Conservation (phyloP, 1,140 invertebrate species). For the Eufriesea mexicana region DNA sequence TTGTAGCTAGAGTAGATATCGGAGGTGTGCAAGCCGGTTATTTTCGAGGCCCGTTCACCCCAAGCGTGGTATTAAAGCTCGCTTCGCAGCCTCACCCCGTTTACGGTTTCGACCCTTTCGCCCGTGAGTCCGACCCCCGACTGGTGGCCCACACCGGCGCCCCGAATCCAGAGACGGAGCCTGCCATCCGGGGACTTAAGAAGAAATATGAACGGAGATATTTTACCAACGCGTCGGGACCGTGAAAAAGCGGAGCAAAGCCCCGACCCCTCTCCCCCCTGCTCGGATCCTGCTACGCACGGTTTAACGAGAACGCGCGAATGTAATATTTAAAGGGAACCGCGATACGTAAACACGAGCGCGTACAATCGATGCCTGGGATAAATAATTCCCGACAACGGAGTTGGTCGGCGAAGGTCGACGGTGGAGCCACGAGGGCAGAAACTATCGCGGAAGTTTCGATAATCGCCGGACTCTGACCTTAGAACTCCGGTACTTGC, state of each 20-base stretch:
- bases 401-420: background rate
- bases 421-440: background rate
- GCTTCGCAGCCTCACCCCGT: conserved; percentile 15
- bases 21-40: conserved; percentile 43
- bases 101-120: conserved; percentile 7
- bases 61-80: conserved; percentile 30
- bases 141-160: conserved; percentile 20
- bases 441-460: background rate
- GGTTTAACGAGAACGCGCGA: conserved; percentile 9
- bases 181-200: conserved; percentile 30
- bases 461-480: background rate
- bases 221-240: conserved; percentile 32
- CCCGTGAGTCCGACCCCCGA: background rate
- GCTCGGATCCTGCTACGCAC: background rate
- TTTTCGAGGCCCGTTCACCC: conserved; percentile 39
- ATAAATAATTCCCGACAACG: conserved; percentile 40
- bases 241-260: background rate
- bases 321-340: conserved; percentile 30
- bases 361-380: conserved; percentile 10
- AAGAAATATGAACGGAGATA: conserved; percentile 45
- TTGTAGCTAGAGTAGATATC: conserved; percentile 42
- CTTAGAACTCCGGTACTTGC: background rate
- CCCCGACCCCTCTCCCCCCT: background rate
- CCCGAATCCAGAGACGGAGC: conserved; percentile 15
- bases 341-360: conserved; percentile 38